Conservation (phyloP, 1,140 invertebrate genomes). For the Drosophila ficusphila region DNA sequence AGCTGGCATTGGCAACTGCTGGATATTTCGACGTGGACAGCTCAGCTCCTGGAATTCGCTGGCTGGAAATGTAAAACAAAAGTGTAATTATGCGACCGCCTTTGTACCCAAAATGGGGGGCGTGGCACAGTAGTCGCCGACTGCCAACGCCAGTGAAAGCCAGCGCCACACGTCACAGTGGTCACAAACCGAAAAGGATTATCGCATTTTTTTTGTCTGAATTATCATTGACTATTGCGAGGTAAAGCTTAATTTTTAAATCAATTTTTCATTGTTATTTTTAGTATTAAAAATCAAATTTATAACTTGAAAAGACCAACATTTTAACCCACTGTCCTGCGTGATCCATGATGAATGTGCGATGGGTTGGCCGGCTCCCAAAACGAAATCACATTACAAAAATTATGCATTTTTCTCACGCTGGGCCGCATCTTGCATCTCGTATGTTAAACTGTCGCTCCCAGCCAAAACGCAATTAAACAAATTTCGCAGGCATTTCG, state of each 20-base stretch:
- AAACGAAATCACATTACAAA: constrained; percentile 45
- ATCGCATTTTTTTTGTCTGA: not conserved
- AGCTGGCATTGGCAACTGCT: constrained; percentile 54
- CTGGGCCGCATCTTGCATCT: constrained; percentile 55
- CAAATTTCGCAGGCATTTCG: constrained; percentile 67
- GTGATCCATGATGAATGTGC: constrained; percentile 62
- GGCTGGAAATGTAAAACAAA: constrained; percentile 24
- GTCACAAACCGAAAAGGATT: not conserved
- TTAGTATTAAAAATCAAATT: no score
- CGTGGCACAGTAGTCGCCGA: constrained; percentile 76
- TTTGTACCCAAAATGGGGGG: constrained; percentile 53
- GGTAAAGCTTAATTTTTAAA: no score
- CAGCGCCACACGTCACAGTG: constrained; percentile 51
- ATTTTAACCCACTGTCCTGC: not conserved
- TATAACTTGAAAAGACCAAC: no score
- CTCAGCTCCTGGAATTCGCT: constrained; percentile 77
- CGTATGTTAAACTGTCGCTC: constrained; percentile 82
- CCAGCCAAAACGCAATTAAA: constrained; percentile 79
- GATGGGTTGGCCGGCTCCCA: constrained; percentile 19
- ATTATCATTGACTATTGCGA: no score
- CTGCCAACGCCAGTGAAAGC: constrained; percentile 79
- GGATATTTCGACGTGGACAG: constrained; percentile 43
- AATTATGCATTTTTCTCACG: constrained; percentile 74
- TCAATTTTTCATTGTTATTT: not conserved
- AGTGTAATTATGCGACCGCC: constrained; percentile 58